phyloP scores from a whole-genome alignment of 2,113 vertebrate genomes.

The Entomyzon cyanotis region DNA sequence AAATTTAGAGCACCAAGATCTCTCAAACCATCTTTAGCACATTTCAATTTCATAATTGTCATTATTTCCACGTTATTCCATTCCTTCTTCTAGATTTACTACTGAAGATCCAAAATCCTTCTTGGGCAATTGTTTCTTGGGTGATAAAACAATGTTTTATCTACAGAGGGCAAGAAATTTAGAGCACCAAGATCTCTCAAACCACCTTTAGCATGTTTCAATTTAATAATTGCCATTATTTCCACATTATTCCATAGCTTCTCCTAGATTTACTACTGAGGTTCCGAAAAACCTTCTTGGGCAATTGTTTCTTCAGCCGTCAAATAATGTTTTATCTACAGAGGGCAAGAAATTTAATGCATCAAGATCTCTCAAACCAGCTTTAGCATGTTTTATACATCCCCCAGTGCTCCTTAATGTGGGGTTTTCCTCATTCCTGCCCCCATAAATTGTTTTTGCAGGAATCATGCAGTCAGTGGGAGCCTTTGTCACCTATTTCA shows the following conservation, averaged over 20 bases:
- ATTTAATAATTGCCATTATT: too few relatives aligned
- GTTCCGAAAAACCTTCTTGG: too few relatives aligned
- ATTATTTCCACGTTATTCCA: too few relatives aligned
- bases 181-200: background rate
- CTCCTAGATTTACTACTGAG: too few relatives aligned
- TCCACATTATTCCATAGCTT: too few relatives aligned
- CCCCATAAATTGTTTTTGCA: constrained; percentile 2
- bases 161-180: background rate
- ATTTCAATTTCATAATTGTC: too few relatives aligned
- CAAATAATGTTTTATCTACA: background rate
- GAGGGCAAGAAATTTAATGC: background rate
- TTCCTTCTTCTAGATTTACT: too few relatives aligned
- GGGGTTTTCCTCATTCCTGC: background rate
- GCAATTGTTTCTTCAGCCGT: background rate
- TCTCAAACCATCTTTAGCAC: background rate
- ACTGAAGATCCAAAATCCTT: too few relatives aligned
- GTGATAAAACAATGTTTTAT: background rate
- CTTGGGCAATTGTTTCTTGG: too few relatives aligned
- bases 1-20: background rate
- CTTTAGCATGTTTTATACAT: too few relatives aligned
- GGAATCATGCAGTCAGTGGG: constrained; percentile 80
- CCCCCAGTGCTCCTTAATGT: background rate
- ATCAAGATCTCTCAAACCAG: background rate
- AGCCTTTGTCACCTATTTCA: constrained; percentile 79
- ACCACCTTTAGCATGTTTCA: background rate